Evolutionary conservation across 92 coral and sea anemone genomes (phyloP).

Genomic region (Anthopleura xanthogrammica): DNA sequence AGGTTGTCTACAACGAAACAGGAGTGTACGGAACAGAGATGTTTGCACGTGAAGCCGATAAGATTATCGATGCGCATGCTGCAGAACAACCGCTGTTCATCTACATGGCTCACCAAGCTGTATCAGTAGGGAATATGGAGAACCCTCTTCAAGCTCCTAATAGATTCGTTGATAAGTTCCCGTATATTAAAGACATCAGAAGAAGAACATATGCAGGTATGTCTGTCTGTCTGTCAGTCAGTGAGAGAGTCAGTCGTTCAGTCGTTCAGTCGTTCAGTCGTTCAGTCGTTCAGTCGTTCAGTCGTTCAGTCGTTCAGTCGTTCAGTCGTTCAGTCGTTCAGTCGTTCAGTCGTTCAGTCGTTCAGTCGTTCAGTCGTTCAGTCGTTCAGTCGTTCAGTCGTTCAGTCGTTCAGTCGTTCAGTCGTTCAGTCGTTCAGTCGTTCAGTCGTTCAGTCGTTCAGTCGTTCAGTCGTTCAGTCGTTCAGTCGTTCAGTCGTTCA

Average conservation of each 20-base stretch:
- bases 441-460: background rate
- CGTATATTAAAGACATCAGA: conserved; percentile 71
- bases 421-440: background rate
- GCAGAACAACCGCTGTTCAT: conserved; percentile 81
- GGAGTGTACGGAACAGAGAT: conserved; percentile 93
- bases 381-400: background rate
- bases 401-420: background rate
- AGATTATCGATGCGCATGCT: conserved; percentile 70
- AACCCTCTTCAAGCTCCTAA: conserved; percentile 95
- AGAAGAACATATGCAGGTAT: conserved; percentile 89
- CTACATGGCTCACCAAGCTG: conserved; percentile 97
- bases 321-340: background rate
- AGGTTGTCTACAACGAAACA: conserved; percentile 93
- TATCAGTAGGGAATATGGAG: conserved; percentile 87
- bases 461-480: background rate
- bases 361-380: no score
- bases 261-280: background rate
- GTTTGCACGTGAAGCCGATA: conserved; percentile 89
- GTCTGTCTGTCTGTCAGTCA: no score
- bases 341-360: background rate
- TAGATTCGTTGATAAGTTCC: conserved; percentile 75
- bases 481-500: background rate
- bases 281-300: background rate
- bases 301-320: background rate
- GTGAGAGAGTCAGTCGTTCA: background rate